Conservation (phyloP, 2,888 invertebrate species). For the Tetranychus truncatus region DNA sequence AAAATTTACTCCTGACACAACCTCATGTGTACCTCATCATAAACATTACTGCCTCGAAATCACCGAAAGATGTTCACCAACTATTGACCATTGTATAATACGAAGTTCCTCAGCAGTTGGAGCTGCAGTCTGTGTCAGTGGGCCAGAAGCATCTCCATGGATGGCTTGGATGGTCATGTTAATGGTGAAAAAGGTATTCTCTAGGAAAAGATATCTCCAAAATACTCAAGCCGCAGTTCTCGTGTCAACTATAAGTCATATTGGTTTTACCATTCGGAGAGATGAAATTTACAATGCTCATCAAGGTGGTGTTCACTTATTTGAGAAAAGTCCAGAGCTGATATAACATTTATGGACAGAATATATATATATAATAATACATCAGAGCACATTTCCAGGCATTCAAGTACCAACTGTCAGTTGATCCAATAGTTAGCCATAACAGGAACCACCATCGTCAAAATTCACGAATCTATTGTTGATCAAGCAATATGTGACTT, state of each 20-base stretch:
- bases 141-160: slow-evolving; percentile 83
- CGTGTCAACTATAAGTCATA: slow-evolving; percentile 81
- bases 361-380: too few species aligned
- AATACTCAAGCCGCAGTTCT: slow-evolving; percentile 97
- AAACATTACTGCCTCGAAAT: slow-evolving; percentile 95
- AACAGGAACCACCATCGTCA: slow-evolving; percentile 98
- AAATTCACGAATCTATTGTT: slow-evolving; percentile 77
- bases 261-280: slow-evolving; percentile 66
- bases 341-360: slow-evolving; percentile 85
- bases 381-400: too few species aligned
- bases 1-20: slow-evolving; percentile 78
- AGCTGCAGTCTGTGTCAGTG: slow-evolving; percentile 90
- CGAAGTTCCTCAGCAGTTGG: slow-evolving; percentile 90
- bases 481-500: too few species aligned
- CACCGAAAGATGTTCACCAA: slow-evolving; percentile 70
- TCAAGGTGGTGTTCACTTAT: slow-evolving; percentile 68
- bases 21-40: slow-evolving; percentile 70
- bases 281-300: slow-evolving; percentile 97
- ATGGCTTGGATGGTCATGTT: slow-evolving; percentile 92
- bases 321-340: slow-evolving; percentile 44
- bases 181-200: slow-evolving; percentile 83
- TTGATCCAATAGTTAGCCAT: slow-evolving; percentile 88
- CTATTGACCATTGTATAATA: slow-evolving; percentile 90
- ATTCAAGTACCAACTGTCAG: background rate
- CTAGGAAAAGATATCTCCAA: slow-evolving; percentile 87